phyloP scores from a whole-genome alignment of 2,113 vertebrate genomes.

The Lonchura striata region DNA sequence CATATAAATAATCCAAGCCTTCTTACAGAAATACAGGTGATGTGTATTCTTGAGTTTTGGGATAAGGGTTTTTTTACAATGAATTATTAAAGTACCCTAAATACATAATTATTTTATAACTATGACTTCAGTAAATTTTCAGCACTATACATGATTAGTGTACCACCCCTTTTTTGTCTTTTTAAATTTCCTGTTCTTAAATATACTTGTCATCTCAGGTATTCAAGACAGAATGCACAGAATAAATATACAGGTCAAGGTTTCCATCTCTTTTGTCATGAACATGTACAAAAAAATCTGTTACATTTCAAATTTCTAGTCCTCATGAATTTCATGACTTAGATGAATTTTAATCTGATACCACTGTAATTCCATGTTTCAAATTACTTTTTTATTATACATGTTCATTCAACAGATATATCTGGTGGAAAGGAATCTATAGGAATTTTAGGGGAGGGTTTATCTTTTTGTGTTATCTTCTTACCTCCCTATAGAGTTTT shows the following conservation, averaged over 20 bases:
- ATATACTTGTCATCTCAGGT: not conserved
- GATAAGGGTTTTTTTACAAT: not conserved
- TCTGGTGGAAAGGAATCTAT: not conserved
- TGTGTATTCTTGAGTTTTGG: not conserved
- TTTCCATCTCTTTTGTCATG: not conserved
- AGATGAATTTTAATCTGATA: not conserved
- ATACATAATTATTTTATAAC: not conserved
- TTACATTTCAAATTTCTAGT: not conserved
- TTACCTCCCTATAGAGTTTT: not conserved
- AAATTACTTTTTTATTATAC: not conserved
- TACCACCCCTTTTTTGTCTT: not conserved
- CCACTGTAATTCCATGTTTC: not conserved
- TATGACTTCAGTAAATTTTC: not conserved
- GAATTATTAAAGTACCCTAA: not conserved
- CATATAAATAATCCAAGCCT: not conserved
- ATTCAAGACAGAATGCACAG: not conserved
- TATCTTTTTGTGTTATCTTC: not conserved
- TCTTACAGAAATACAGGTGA: not conserved
- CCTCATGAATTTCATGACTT: not conserved
- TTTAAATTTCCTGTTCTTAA: not conserved
- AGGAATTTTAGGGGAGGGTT: not conserved
- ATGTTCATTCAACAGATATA: not conserved
- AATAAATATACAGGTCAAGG: not conserved
- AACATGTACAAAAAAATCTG: not conserved
- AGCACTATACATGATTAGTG: not conserved